Evolutionary conservation across 2,888 invertebrate species (phyloP), one percentile per base, ranked within the genome.

Genomic region (Drosophila rubida): DNA sequence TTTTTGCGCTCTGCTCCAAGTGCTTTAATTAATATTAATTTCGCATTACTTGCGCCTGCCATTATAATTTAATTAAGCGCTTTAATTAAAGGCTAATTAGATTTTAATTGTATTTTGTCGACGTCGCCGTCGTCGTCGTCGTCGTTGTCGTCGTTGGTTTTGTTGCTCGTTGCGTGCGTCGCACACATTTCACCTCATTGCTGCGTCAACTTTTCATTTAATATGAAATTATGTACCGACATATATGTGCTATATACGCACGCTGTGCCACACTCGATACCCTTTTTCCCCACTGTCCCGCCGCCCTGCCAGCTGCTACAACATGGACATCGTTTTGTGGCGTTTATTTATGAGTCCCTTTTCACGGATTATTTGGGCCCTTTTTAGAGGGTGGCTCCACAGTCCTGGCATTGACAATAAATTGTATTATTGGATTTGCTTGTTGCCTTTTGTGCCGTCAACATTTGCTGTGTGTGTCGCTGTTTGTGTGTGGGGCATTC

Each of bases 31-130:
- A 88, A 73, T 75, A 75, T 69, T 67, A 75, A 87, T 79, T 76
- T 77, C 64, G 60, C 61, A 73, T 88, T 84, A 77, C 69, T 79
- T 81, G 70, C 72, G 81, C 71, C 68, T 69, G 69, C 60, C 81
- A 79, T 75, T 87, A 69, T 75, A 84, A 85, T 84, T 85, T 72
- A 87, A 85, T 85, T 87, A 85, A 65, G 68, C 75, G 71, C 81
- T 77, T 79, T 88, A 80, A 88, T 84, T 79, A 84, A 88, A 81
- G 65, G 46, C 79, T 79, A 85, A 85, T 85, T 88, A 75, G 77
- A 66, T 64, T 84, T 80, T 87, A 88, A 85, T 88, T 88, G 79
- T 75, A 60, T 71, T 77, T 66, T 66, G 73, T 54, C 60, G 59
- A 61, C 57, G 49, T 44, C 59, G 55, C 23, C 30, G 16, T 30